A percentile compares a stretch with the other conserved stretches of the same genome.
These are phyloP conservation scores for Schrankia costaestrigalis DNA, from an alignment of 2,888 invertebrate species.

Conservation along the genomic window DNA sequence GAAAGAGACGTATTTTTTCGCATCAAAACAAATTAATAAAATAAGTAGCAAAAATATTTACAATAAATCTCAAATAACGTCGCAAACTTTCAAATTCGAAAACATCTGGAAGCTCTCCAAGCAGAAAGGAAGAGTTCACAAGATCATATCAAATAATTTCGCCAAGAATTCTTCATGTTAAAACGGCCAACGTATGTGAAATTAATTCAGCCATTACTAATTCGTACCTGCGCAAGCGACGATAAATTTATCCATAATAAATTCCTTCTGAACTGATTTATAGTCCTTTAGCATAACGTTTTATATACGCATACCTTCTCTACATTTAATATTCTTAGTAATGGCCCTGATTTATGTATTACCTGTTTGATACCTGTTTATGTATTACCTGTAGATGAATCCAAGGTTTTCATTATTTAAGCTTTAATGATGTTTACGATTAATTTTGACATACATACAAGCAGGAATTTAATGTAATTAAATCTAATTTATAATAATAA, in stretches of 20 bases:
- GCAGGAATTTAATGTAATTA: too few relatives aligned
- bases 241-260: slow-evolving; percentile 39
- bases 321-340: slow-evolving; percentile 14
- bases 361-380: too few relatives aligned
- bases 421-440: too few relatives aligned
- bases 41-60: too few relatives aligned
- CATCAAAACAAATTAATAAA: too few relatives aligned
- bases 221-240: slow-evolving; percentile 39
- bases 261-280: slow-evolving; percentile 40
- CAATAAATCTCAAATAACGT: slow-evolving; percentile 15
- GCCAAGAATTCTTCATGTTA: slow-evolving; percentile 27
- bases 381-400: too few relatives aligned
- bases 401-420: too few relatives aligned
- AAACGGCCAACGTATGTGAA: slow-evolving; percentile 29
- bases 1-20: too few relatives aligned
- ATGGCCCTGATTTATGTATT: slow-evolving; percentile 14
- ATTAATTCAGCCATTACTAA: slow-evolving; percentile 41
- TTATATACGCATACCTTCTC: not conserved
- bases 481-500: too few relatives aligned
- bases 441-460: too few relatives aligned
- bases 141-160: slow-evolving; percentile 33
- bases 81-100: slow-evolving; percentile 25
- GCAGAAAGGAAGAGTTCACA: slow-evolving; percentile 18
- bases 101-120: slow-evolving; percentile 30
- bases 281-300: slow-evolving; percentile 23